Evolutionary conservation across 2,888 invertebrate species (phyloP).

Genomic region (Ennomos erosarius): DNA sequence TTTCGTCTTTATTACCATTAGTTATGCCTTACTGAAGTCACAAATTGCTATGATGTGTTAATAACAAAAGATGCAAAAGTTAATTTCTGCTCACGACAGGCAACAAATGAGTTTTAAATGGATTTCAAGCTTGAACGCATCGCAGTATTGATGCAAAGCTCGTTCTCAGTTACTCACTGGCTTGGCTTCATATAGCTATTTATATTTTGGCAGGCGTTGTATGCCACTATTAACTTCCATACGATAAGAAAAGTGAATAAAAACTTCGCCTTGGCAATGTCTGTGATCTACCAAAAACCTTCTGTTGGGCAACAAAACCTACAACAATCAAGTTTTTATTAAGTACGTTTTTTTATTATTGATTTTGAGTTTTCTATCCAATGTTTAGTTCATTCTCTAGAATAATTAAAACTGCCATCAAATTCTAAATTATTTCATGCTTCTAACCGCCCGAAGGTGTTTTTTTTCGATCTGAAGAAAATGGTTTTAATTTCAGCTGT

Average conservation of each 20-base stretch:
- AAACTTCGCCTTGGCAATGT: constrained; percentile 7
- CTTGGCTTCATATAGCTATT: constrained; percentile 15
- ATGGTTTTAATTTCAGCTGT: no score
- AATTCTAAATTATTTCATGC: no score
- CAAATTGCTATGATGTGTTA: constrained; percentile 5
- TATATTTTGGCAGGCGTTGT: constrained; percentile 25
- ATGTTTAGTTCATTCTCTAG: no score
- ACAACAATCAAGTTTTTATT: background rate
- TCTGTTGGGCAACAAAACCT: background rate
- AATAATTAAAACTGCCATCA: no score
- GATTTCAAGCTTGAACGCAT: constrained; percentile 26
- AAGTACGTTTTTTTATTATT: no score
- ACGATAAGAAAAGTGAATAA: constrained; percentile 5
- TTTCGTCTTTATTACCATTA: no score
- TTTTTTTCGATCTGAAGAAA: no score
- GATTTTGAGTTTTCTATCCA: no score
- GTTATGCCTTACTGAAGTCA: background rate
- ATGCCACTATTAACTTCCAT: constrained; percentile 6
- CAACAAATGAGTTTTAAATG: constrained; percentile 32
- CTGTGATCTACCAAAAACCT: constrained; percentile 15
- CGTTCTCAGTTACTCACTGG: constrained; percentile 3
- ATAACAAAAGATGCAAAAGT: constrained; percentile 20
- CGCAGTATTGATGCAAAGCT: constrained; percentile 15
- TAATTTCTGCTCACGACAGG: constrained; percentile 30
- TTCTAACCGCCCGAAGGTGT: no score